Percentiles rank a stretch among this genome's conserved stretches.
Evolutionary conservation across 2,888 invertebrate genomes (phyloP).

Genomic region (Lapara coniferarum): DNA sequence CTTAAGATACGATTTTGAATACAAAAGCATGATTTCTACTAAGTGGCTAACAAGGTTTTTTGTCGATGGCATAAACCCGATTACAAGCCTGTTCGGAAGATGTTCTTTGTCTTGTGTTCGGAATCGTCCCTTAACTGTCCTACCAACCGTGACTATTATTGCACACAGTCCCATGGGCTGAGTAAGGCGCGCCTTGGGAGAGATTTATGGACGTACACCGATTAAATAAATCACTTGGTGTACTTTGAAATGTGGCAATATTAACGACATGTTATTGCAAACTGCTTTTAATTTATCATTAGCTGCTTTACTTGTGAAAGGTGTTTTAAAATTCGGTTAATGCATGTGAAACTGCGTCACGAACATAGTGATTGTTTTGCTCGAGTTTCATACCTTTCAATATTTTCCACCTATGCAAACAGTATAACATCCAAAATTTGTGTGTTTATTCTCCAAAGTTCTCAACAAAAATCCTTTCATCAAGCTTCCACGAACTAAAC

Average conservation of each 20-base stretch:
- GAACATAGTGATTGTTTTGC: background rate
- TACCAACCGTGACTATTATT: slow-evolving; percentile 3
- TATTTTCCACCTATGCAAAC: background rate
- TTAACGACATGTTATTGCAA: slow-evolving; percentile 18
- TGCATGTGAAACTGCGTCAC: no score
- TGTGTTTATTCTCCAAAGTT: background rate
- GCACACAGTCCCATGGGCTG: slow-evolving; percentile 14
- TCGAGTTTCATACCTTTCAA: no score
- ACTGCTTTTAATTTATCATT: slow-evolving; percentile 4
- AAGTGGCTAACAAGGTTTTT: no score
- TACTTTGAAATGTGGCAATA: slow-evolving; percentile 19
- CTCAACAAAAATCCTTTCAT: slow-evolving; percentile 10
- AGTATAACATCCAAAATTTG: background rate
- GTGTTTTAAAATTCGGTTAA: no score
- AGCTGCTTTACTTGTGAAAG: background rate
- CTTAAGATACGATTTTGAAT: background rate
- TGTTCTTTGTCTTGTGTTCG: background rate
- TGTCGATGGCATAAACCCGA: no score
- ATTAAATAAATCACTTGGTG: slow-evolving; percentile 18
- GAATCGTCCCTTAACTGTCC: background rate
- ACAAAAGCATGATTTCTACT: background rate
- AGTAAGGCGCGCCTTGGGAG: slow-evolving; percentile 19
- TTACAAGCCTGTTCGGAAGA: no score
- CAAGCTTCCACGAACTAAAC: slow-evolving; percentile 5
- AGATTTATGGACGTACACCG: slow-evolving; percentile 17